Percentiles rank a stretch among this genome's conserved stretches.
These are phyloP conservation scores for Ethmia dodecea DNA, from an alignment of 2,888 invertebrate genomes.

Conservation along the genomic window DNA sequence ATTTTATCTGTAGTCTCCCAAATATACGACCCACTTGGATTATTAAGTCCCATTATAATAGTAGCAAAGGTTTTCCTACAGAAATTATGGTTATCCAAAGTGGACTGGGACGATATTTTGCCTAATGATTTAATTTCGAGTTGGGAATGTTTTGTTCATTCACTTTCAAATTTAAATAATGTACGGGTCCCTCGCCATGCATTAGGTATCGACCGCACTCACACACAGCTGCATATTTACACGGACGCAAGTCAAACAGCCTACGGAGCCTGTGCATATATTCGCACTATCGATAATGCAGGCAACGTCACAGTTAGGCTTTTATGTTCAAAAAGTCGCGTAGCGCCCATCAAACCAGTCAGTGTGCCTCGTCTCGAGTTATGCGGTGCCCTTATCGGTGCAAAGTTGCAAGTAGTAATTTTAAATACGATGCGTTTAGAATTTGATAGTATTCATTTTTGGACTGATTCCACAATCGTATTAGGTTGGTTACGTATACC, in stretches of 20 bases:
- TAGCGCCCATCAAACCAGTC: constrained; percentile 6
- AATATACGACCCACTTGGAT: constrained; percentile 16
- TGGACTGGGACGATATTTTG: constrained; percentile 12
- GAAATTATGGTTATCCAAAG: constrained; percentile 14
- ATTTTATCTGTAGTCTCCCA: constrained; percentile 2
- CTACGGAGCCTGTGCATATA: constrained; percentile 13
- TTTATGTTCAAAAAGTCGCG: constrained; percentile 7
- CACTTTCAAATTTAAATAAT: background rate
- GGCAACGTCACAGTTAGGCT: background rate
- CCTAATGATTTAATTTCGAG: background rate
- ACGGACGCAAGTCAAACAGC: constrained; percentile 11
- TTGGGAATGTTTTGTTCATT: background rate
- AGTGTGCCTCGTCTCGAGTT: constrained; percentile 2
- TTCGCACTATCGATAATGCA: constrained; percentile 1
- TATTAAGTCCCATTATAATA: constrained; percentile 12
- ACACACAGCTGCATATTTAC: constrained; percentile 13
- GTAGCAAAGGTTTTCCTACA: constrained; percentile 15
- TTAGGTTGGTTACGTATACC: constrained; percentile 18
- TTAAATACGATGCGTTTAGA: constrained; percentile 6
- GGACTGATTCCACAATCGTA: constrained; percentile 23
- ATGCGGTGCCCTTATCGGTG: constrained; percentile 9
- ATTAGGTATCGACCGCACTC: background rate
- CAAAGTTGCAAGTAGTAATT: constrained; percentile 1
- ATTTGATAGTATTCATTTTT: constrained; percentile 13
- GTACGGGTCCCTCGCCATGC: background rate